These are phyloP conservation scores for Arctia plantaginis DNA, from an alignment of 2,888 invertebrate species.

Conservation along the genomic window DNA sequence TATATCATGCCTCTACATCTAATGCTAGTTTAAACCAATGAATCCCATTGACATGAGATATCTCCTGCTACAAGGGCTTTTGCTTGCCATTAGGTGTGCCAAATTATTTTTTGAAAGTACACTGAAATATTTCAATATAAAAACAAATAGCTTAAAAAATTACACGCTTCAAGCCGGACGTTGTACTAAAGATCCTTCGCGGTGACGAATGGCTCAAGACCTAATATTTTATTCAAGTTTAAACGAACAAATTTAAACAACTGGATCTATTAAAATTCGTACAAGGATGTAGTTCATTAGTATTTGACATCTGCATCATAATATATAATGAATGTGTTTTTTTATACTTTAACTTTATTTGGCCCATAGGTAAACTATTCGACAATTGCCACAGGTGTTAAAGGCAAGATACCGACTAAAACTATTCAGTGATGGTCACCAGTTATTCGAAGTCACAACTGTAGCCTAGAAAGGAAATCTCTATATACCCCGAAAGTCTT, in stretches of 20 bases:
- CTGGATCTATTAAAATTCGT: slow-evolving; percentile 38
- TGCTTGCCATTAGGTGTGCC: background rate
- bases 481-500: background rate
- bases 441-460: background rate
- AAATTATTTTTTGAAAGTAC: too few relatives aligned
- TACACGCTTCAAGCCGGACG: background rate
- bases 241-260: slow-evolving; percentile 21
- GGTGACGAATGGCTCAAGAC: slow-evolving; percentile 7
- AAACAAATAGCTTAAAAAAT: background rate
- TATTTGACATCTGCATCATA: slow-evolving; percentile 13
- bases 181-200: background rate
- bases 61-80: background rate
- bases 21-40: too few relatives aligned
- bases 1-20: too few relatives aligned
- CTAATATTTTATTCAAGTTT: slow-evolving; percentile 13
- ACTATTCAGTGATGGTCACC: background rate
- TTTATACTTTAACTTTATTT: background rate
- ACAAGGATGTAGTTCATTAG: slow-evolving; percentile 37
- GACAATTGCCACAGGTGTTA: background rate
- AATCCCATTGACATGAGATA: too few relatives aligned
- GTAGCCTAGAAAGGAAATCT: too few relatives aligned
- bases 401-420: background rate
- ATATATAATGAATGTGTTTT: background rate
- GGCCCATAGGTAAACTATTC: background rate
- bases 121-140: too few relatives aligned